Percentiles rank a stretch among this genome's conserved stretches.
Evolutionary conservation across 2,888 invertebrate species (phyloP).

Genomic region (Latheticus oryzae): DNA sequence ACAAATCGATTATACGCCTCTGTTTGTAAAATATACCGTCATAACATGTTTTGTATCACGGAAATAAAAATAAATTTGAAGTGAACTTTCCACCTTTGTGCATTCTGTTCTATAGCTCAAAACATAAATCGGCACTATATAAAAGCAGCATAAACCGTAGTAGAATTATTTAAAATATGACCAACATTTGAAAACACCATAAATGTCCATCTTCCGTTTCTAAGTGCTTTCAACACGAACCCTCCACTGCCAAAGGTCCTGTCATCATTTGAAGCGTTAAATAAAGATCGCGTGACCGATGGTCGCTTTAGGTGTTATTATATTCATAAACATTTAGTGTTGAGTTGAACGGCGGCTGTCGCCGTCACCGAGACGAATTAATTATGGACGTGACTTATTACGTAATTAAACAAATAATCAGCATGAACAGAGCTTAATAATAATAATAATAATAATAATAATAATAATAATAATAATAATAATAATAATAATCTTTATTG

Average conservation of each 20-base stretch:
- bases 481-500: no score
- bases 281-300: slow-evolving; percentile 42
- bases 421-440: slow-evolving; percentile 23
- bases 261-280: slow-evolving; percentile 37
- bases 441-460: no score
- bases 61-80: no score
- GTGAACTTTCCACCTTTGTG: no score
- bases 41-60: no score
- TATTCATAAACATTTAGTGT: slow-evolving; percentile 35
- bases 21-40: no score
- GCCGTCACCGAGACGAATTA: slow-evolving; percentile 16
- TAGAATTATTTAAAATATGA: no score
- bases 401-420: slow-evolving; percentile 28
- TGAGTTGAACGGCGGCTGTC: slow-evolving; percentile 12
- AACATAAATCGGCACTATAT: no score
- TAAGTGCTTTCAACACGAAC: slow-evolving; percentile 37
- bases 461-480: no score
- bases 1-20: no score
- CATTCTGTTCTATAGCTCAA: no score
- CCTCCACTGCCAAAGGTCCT: slow-evolving; percentile 27
- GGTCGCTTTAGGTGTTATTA: slow-evolving; percentile 30
- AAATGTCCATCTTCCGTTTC: slow-evolving; percentile 15
- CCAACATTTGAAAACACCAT: not conserved
- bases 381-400: slow-evolving; percentile 25
- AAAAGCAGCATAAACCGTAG: no score